Evolutionary conservation across 2,113 vertebrate genomes (phyloP), one percentile per base, ranked within the genome.

Genomic region (Hydrolagus affinis): DNA sequence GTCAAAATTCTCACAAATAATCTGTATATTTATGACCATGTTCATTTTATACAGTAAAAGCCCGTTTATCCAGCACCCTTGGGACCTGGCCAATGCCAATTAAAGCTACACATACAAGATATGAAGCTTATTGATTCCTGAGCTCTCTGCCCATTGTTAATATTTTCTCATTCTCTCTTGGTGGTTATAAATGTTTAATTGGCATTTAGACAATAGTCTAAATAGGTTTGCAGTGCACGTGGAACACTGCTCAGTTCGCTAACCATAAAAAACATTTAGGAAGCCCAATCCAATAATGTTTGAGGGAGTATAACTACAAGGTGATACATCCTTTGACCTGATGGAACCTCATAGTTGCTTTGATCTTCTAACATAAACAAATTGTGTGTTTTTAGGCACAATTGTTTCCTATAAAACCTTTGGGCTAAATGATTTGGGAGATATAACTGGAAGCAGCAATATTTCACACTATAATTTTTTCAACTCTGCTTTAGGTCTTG

Each of bases 381-480:
- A 7, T 28, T 72, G 28, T 25, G 17, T 30, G 17, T 15, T 15
- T 11, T 30, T 73, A 15, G 71, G 17, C 28, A 4, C 70, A 72
- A 10, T 28, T 28, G 70, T 4, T 44, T 28, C 25, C 11, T 72
- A 14, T 11, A 9, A 72, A 72, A 72, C 3, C 25, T 30, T 28
- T 72, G 70, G 70, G 12, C 44, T 17, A 83, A 21, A 19, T 68
- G 21, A 66, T 68, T 32, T 83, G 64, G 32, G 32, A 21, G 62
- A 10, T 83, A 4, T 62, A 83, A 30, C 15, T 64, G 28, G 60
- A 25, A 83, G 32, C 28, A 30, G 25, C 14, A 83, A 21, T 83
- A 21, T 83, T 9, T 66, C 62, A 83, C 59, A 83, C 60, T 66
- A 19, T 28, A 32, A 62, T 12, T 83, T 83, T 83, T 28, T 80